phyloP scores from a whole-genome alignment of 2,113 vertebrate species.

The Lates calcarifer region DNA sequence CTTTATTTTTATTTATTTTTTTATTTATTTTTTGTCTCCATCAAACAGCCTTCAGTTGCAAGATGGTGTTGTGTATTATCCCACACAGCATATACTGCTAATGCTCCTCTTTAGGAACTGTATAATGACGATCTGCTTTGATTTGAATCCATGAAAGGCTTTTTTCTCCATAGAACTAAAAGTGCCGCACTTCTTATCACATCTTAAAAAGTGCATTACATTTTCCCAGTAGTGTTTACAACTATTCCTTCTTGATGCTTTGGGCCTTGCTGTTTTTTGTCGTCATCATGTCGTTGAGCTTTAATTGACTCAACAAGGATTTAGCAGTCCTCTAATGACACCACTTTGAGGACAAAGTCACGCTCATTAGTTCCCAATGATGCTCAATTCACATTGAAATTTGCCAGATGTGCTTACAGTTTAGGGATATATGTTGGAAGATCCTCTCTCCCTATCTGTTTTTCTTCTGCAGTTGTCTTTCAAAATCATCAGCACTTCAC shows the following conservation, averaged over 20 bases:
- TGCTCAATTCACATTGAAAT: constrained; percentile 68
- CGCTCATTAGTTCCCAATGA: constrained; percentile 76
- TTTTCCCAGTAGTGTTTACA: constrained; percentile 37
- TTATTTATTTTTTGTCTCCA: no score
- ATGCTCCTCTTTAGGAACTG: constrained; percentile 2
- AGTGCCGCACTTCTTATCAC: constrained; percentile 8
- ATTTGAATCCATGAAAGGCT: constrained; percentile 44
- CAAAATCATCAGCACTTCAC: constrained; percentile 7
- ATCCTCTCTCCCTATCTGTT: background rate
- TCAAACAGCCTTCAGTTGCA: background rate
- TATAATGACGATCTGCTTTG: constrained; percentile 33
- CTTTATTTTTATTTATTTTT: no score
- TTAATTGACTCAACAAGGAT: constrained; percentile 79
- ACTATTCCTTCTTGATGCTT: constrained; percentile 46
- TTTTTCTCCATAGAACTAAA: constrained; percentile 20
- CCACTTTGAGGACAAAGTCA: constrained; percentile 73
- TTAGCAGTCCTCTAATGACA: constrained; percentile 72
- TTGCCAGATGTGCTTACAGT: constrained; percentile 67
- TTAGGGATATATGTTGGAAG: constrained; percentile 49
- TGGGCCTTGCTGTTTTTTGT: constrained; percentile 42
- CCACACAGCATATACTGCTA: background rate
- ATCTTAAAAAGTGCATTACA: constrained; percentile 32
- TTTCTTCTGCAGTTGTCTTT: background rate
- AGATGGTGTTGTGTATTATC: background rate
- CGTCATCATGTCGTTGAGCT: constrained; percentile 65